Evolutionary conservation across 2,888 invertebrate genomes (phyloP).

Genomic region (Venusia cambrica): DNA sequence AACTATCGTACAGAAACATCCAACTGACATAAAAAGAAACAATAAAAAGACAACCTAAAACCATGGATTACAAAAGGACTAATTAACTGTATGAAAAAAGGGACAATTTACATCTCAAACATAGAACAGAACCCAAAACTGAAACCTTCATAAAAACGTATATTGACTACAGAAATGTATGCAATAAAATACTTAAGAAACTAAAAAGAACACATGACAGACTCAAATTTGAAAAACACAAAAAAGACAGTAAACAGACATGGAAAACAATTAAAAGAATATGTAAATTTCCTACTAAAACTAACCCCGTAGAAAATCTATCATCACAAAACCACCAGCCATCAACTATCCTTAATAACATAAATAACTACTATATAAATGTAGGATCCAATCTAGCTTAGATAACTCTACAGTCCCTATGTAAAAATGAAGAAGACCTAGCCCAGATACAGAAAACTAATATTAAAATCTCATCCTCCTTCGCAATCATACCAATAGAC

Average conservation of each 20-base stretch:
- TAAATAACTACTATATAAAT: conserved; percentile 3
- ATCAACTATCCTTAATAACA: not conserved
- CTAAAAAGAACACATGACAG: not conserved
- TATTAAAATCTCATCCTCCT: too few relatives aligned
- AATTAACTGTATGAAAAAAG: not conserved
- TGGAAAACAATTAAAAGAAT: conserved; percentile 6
- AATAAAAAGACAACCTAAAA: not conserved
- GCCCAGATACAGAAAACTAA: not conserved
- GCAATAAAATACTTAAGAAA: not conserved
- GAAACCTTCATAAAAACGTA: not conserved
- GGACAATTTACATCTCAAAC: not conserved
- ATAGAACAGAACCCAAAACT: not conserved
- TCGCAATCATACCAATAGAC: not conserved
- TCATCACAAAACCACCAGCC: not conserved
- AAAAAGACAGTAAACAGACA: not conserved
- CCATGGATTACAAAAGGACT: not conserved
- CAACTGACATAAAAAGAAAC: not conserved
- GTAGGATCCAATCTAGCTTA: conserved; percentile 1
- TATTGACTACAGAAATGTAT: not conserved
- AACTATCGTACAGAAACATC: not conserved
- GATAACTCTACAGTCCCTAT: not conserved
- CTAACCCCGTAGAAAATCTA: conserved; percentile 6
- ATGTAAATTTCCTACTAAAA: conserved; percentile 1
- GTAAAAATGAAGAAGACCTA: conserved; percentile 1
- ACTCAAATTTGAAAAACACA: not conserved